Conservation (phyloP, 2,797 vertebrate species). For the Micromesistius poutassou region DNA sequence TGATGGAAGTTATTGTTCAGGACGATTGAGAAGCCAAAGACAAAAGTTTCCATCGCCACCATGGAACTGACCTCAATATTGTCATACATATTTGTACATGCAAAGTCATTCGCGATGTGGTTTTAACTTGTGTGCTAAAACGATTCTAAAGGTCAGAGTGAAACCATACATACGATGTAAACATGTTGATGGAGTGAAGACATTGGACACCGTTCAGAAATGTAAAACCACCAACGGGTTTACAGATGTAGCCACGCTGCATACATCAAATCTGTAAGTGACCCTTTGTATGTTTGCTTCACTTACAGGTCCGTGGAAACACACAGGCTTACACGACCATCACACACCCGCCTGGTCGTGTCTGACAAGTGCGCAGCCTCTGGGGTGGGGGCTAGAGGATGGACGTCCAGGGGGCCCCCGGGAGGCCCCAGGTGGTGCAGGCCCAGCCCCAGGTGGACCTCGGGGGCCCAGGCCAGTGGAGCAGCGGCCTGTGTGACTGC, state of each 20-base stretch:
- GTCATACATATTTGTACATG: not conserved
- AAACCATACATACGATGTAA: too few species aligned
- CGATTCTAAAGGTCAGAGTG: too few species aligned
- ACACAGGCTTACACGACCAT: not conserved
- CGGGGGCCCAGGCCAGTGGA: slow-evolving; percentile 57
- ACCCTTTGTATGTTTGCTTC: too few species aligned
- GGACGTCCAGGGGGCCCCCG: not conserved
- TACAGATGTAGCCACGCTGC: too few species aligned
- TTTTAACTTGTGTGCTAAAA: too few species aligned
- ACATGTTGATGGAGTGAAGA: too few species aligned
- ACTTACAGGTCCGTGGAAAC: not conserved
- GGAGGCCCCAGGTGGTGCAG: slow-evolving; percentile 39
- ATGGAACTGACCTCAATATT: not conserved
- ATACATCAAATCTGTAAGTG: too few species aligned
- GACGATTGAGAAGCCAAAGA: not conserved
- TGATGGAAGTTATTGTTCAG: not conserved
- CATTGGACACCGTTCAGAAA: too few species aligned
- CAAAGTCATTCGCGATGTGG: too few species aligned
- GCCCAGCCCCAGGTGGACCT: slow-evolving; percentile 39
- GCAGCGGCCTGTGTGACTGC: slow-evolving; percentile 74
- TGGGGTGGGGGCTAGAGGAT: not conserved
- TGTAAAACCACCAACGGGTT: too few species aligned
- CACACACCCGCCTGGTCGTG: not conserved
- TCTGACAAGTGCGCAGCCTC: not conserved
- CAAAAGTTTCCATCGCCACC: not conserved